Conservation (phyloP, 2,888 invertebrate genomes). For the Bombyx huttoni region DNA sequence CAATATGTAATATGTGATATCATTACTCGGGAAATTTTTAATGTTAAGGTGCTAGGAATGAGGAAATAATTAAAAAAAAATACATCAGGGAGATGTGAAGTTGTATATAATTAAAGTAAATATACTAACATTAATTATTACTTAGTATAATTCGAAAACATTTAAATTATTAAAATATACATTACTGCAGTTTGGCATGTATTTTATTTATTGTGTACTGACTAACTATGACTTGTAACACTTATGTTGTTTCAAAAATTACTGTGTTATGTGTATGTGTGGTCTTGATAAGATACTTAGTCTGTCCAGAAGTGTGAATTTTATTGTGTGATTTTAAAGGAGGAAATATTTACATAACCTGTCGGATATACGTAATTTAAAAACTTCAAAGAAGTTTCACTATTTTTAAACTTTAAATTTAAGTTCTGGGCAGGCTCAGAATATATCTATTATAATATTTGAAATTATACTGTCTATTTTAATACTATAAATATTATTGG, state of each 20-base stretch:
- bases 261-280: constrained; percentile 9
- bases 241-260: constrained; percentile 55
- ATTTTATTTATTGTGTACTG: constrained; percentile 58
- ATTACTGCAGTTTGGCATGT: constrained; percentile 28
- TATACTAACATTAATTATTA: constrained; percentile 6
- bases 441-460: constrained; percentile 1
- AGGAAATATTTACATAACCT: background rate
- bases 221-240: constrained; percentile 63
- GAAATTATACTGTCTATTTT: background rate
- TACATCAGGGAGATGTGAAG: constrained; percentile 7
- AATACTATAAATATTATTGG: background rate
- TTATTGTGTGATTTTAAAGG: constrained; percentile 1
- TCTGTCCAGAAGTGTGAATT: constrained; percentile 15
- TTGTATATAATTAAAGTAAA: constrained; percentile 2
- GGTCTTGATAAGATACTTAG: constrained; percentile 22
- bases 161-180: constrained; percentile 16
- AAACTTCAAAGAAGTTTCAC: constrained; percentile 3
- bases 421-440: constrained; percentile 3
- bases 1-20: constrained; percentile 64
- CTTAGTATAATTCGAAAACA: background rate
- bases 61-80: constrained; percentile 17
- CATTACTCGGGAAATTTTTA: constrained; percentile 35
- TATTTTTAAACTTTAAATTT: background rate
- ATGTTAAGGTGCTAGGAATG: constrained; percentile 60
- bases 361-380: background rate